phyloP scores from a whole-genome alignment of 2,888 invertebrate genomes.

The Allacma fusca region DNA sequence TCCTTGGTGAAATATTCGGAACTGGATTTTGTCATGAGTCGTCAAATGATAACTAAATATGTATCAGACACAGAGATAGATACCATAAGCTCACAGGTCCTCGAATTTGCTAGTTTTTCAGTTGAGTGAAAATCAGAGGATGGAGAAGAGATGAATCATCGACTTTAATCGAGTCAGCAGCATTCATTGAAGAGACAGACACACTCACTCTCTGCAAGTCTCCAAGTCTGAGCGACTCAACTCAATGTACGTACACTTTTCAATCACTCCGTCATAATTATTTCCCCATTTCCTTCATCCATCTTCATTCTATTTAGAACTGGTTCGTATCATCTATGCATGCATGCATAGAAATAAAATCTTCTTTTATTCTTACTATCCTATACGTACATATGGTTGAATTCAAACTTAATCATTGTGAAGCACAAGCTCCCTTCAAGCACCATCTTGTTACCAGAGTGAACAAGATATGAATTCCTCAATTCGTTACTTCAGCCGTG shows the following conservation, averaged over 20 bases:
- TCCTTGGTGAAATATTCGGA: not conserved
- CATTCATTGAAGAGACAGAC: constrained; percentile 30
- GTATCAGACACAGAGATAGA: not conserved
- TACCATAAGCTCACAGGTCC: not conserved
- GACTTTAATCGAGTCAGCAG: constrained; percentile 58
- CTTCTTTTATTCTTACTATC: not conserved
- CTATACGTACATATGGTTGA: not conserved
- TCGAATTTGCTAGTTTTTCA: constrained; percentile 40
- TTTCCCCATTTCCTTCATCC: constrained; percentile 53
- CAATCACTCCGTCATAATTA: constrained; percentile 58
- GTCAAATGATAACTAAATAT: constrained; percentile 1
- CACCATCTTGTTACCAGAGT: not conserved
- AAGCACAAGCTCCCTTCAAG: not conserved
- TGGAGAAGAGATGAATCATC: constrained; percentile 53
- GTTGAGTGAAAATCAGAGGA: constrained; percentile 48
- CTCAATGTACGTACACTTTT: constrained; percentile 33
- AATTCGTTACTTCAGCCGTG: constrained; percentile 1
- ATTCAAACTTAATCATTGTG: not conserved
- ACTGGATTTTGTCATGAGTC: constrained; percentile 21
- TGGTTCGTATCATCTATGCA: not conserved
- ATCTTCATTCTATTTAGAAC: constrained; percentile 41
- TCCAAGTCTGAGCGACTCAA: not conserved
- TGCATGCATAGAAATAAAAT: constrained; percentile 4
- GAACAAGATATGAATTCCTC: not conserved
- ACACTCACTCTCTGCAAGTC: constrained; percentile 15